These are phyloP conservation scores for Tipula lateralis DNA, from an alignment of 2,888 invertebrate genomes.

Conservation along the genomic window DNA sequence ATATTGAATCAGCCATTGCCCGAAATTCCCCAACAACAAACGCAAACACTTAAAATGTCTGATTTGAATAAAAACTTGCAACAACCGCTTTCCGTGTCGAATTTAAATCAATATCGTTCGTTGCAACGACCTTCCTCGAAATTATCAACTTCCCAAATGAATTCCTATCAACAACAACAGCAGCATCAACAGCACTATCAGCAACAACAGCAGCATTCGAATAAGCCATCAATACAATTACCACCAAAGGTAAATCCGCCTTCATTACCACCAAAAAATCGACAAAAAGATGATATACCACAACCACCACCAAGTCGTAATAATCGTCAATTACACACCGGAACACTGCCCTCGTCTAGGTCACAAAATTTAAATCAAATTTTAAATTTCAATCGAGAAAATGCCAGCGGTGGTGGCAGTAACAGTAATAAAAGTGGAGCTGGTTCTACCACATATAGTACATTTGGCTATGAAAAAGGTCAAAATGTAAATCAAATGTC, in stretches of 20 bases:
- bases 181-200: neutral
- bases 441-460: conserved; percentile 38
- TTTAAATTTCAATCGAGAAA: conserved; percentile 20
- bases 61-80: conserved; percentile 45
- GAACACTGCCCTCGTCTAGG: conserved; percentile 45
- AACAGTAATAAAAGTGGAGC: conserved; percentile 2
- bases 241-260: conserved; percentile 41
- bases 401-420: neutral
- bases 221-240: conserved; percentile 28
- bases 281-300: conserved; percentile 42
- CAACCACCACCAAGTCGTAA: conserved; percentile 34
- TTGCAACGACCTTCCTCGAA: conserved; percentile 53
- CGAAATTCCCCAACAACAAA: conserved; percentile 44
- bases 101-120: conserved; percentile 56
- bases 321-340: conserved; percentile 42
- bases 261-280: conserved; percentile 48
- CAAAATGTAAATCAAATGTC: conserved; percentile 37
- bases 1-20: conserved; percentile 50
- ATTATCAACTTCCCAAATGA: conserved; percentile 36
- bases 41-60: conserved; percentile 33
- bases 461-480: conserved; percentile 43
- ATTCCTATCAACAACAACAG: conserved; percentile 33
- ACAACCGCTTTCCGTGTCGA: conserved; percentile 48
- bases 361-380: conserved; percentile 40
- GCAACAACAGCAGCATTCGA: conserved; percentile 34